Evolutionary conservation across 2,113 vertebrate genomes (phyloP), one percentile per base, ranked within the genome.

Genomic region (Oryzias melastigma): DNA sequence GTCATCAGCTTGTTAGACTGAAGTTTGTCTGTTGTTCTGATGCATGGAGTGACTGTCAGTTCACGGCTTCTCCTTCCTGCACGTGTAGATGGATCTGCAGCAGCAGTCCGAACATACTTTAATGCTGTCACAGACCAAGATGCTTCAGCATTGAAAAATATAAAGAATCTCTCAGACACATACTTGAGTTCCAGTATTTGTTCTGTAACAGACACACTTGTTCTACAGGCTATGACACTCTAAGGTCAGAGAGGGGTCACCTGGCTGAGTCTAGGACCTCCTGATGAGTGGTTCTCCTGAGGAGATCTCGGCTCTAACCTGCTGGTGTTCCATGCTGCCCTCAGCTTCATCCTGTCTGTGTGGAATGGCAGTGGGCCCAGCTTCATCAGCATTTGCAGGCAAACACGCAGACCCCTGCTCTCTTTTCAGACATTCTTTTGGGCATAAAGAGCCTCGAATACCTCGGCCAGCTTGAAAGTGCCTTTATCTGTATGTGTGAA

Each of bases 301-400:
- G 61, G 44, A 1, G 67, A 83, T 83, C 76, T 74, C 58, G 75
- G 71, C 79, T 71, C 42, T 40, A 63, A 35, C 35, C 35, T 75
- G 73, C 77, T 41, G n/a, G 57, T 35, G 17, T 63, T 60, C 53
- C 62, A 46, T 53, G 27, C 52, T 51, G 77, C 79, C 79, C 77
- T 63, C 46, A 65, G 78, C 81, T 52, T 22, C 10, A 53, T 47
- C 60, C 48, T 73, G 52, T 80, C 73, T 71, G 71, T 72, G 79
- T 63, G 41, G 61, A 78, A 80, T 85, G 83, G 79, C 79, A 81
- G 78, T 56, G 64, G 84, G 77, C 79, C 87, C 73, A 72, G 71
- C 64, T 80, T 63, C 55, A 63, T 80, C 52, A 70, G 78, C 62
- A 61, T 82, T 73, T 76, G 45, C 70, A 71, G 68, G 74, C 57